Base-by-base conservation (phyloP, 2,797 vertebrate species). In the Acropternis orthonyx region DNA sequence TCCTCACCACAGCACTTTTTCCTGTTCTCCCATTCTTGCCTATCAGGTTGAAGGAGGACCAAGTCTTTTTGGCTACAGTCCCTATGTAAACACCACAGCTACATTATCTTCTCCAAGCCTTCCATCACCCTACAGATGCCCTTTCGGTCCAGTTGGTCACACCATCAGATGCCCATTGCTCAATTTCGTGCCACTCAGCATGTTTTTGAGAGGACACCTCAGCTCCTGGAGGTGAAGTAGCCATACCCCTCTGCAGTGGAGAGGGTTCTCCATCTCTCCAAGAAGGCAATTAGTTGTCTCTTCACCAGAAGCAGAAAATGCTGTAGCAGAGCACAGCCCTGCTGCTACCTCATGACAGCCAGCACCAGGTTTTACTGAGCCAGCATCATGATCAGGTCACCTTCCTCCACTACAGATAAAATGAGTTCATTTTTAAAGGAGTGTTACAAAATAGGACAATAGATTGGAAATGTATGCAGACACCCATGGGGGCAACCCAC, bases 141-240 rank as follows among this genome's bases (percentile, higher is more conserved):
- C 22, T 46, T 24, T 5, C 37, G 61, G 77, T 14, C 49, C 48
- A 36, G 52, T 23, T 63, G 59, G 37, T 43, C 15, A 12, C 14
- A 26, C 19, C 37, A 55, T 46, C 88, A 46, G 21, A 36, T 15
- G 8, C 32, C 30, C 66, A 27, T 1, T 37, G 30, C 6, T 61
- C 30, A 51, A 2, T 22, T 39, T n/a, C 61, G 23, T 5, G 30
- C 26, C 52, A 28, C 43, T 51, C 0, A 0, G 44, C 24, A 30
- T 76, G 27, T 37, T 56, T 23, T 20, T 27, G 62, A 87, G 26
- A 54, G 32, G 27, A 56, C 27, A 20, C 14, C 20, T 67, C 27
- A 61, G 69, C 34, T 74, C 18, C 76, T 63, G 71, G 46, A 26
- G 48, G 26, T 15, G 41, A 81, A 54, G 34, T 14, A 46, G 55